Conservation (phyloP, 2,113 vertebrate genomes). For the Pseudonaja textilis region DNA sequence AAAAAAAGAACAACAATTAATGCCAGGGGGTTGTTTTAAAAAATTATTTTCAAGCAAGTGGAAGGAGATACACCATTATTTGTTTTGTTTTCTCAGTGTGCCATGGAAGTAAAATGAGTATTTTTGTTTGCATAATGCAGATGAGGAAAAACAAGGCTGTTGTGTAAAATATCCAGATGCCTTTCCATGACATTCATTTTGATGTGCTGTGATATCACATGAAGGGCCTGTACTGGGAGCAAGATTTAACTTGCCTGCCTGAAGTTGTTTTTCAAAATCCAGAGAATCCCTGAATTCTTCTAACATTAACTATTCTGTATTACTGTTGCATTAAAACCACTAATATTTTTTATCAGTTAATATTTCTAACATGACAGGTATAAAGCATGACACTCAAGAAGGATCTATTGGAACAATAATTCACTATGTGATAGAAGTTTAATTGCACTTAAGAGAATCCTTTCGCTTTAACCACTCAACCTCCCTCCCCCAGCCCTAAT, state of each 20-base stretch:
- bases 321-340: conserved; percentile 58
- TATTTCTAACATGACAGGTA: conserved; percentile 57
- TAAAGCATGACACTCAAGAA: conserved; percentile 63
- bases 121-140: conserved; percentile 14
- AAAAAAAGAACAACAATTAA: conserved; percentile 43
- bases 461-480: conserved; percentile 69
- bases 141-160: conserved; percentile 37
- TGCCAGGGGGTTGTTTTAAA: conserved; percentile 30
- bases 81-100: background rate
- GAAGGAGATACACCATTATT: conserved; percentile 19
- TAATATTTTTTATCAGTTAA: conserved; percentile 53
- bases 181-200: conserved; percentile 52
- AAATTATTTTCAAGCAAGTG: conserved; percentile 29
- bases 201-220: conserved; percentile 16
- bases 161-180: conserved; percentile 47
- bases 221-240: conserved; percentile 46
- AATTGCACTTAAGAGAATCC: conserved; percentile 66
- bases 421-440: conserved; percentile 59
- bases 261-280: conserved; percentile 52
- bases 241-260: conserved; percentile 42
- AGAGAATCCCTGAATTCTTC: conserved; percentile 47
- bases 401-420: conserved; percentile 55
- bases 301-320: conserved; percentile 56
- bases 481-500: conserved; percentile 58
- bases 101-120: conserved; percentile 10